phyloP scores from a whole-genome alignment of 1,140 invertebrate species.

The Pseudomyrmex gracilis region DNA sequence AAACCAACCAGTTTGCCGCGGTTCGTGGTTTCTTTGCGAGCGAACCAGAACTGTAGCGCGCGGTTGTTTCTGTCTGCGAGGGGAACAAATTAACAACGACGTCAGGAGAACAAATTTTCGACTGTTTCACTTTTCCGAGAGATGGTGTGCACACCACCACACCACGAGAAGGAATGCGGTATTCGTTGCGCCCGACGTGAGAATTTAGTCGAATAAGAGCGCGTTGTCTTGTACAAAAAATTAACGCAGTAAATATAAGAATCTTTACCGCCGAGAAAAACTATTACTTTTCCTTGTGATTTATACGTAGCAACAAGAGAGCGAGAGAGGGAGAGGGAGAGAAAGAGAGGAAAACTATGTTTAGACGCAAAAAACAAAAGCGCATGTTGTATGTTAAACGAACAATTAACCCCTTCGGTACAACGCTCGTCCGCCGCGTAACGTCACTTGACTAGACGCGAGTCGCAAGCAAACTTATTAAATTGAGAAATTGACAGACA shows the following conservation, averaged over 20 bases:
- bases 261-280: background rate
- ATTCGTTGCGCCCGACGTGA: slow-evolving; percentile 37
- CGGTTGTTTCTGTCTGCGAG: background rate
- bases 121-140: slow-evolving; percentile 4
- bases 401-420: too few species aligned
- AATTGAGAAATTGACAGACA: too few species aligned
- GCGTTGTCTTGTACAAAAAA: slow-evolving; percentile 10
- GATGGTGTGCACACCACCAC: background rate
- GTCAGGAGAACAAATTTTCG: slow-evolving; percentile 47
- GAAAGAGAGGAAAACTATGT: background rate
- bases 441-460: too few species aligned
- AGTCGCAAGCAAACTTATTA: too few species aligned
- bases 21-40: slow-evolving; percentile 16
- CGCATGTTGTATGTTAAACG: too few species aligned
- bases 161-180: background rate
- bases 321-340: too few species aligned
- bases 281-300: too few species aligned
- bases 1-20: background rate
- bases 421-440: too few species aligned
- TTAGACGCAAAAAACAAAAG: background rate
- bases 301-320: too few species aligned
- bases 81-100: slow-evolving; percentile 37
- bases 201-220: slow-evolving; percentile 35
- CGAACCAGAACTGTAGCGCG: background rate
- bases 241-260: slow-evolving; percentile 1